A percentile compares a stretch with the other conserved stretches of the same genome.
Conservation (phyloP, 35 echinoderm and acorn worm species). For the Heliocidaris erythrogramma region DNA sequence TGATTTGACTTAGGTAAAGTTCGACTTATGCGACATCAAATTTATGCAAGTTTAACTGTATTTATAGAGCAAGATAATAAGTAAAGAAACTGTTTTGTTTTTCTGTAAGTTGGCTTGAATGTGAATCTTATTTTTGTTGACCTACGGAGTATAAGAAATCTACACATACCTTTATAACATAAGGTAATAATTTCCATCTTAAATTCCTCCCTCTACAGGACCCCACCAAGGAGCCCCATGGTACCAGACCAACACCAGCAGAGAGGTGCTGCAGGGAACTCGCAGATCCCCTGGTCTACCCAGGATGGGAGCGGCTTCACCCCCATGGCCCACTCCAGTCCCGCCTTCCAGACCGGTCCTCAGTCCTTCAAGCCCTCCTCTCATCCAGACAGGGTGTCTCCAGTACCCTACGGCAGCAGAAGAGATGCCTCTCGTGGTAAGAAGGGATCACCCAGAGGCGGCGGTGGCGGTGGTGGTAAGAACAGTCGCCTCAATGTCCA, state of each 20-base stretch:
- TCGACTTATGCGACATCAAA: too few relatives aligned
- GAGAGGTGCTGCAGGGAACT: slow-evolving; percentile 24
- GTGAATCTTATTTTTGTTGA: too few relatives aligned
- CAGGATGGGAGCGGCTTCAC: slow-evolving; percentile 31
- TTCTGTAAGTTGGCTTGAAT: too few relatives aligned
- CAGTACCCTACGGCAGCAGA: not conserved
- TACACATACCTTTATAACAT: too few relatives aligned
- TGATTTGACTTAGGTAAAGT: too few relatives aligned
- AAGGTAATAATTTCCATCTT: not conserved
- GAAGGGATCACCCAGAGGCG: not conserved
- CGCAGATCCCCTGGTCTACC: slow-evolving; percentile 41
- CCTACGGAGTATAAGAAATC: too few relatives aligned
- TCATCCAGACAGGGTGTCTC: not conserved
- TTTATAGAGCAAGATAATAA: too few relatives aligned
- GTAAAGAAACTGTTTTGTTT: too few relatives aligned
- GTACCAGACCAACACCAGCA: slow-evolving; percentile 37
- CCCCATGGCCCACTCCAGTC: slow-evolving; percentile 77
- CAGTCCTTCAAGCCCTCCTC: slow-evolving; percentile 37
- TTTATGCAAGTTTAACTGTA: too few relatives aligned
- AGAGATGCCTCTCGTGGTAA: slow-evolving; percentile 30
- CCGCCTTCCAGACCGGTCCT: slow-evolving; percentile 68
- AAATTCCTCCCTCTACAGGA: not conserved
- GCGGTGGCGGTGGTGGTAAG: slow-evolving; percentile 17
- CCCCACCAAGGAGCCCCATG: slow-evolving; percentile 40
- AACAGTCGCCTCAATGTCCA: slow-evolving; percentile 3